phyloP scores from a whole-genome alignment of 2,888 invertebrate species.

The Hecatera dysodea region DNA sequence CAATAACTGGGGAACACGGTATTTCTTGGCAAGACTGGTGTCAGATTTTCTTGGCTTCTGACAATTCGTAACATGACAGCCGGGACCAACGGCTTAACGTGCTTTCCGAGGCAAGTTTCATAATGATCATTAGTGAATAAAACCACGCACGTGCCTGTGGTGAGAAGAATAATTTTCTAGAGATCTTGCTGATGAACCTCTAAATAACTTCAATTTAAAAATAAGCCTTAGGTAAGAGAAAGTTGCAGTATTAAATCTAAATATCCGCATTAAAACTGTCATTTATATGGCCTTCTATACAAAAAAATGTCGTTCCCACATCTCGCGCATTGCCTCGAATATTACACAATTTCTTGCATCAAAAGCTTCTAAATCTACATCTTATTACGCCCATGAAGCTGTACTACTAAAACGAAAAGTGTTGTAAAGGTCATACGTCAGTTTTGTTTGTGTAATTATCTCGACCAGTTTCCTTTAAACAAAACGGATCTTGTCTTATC shows the following conservation, averaged over 20 bases:
- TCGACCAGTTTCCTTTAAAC: slow-evolving; percentile 19
- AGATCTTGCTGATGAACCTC: slow-evolving; percentile 14
- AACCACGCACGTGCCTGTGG: slow-evolving; percentile 29
- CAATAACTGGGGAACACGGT: too few species aligned
- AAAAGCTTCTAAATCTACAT: neutral
- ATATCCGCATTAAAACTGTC: slow-evolving; percentile 8
- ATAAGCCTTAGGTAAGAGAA: slow-evolving; percentile 25
- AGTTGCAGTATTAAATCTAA: slow-evolving; percentile 25
- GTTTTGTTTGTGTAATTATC: slow-evolving; percentile 16
- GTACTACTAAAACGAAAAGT: slow-evolving; percentile 17
- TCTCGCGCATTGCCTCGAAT: neutral
- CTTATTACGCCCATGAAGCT: neutral
- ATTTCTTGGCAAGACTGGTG: too few species aligned
- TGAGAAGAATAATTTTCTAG: slow-evolving; percentile 27
- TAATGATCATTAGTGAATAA: slow-evolving; percentile 21
- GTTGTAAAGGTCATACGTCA: slow-evolving; percentile 14
- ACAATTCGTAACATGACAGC: too few species aligned
- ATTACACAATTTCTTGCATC: slow-evolving; percentile 19
- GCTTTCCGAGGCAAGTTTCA: too few species aligned
- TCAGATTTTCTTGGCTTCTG: too few species aligned
- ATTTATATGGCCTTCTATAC: slow-evolving; percentile 3
- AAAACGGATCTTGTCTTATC: slow-evolving; percentile 12
- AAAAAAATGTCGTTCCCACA: slow-evolving; percentile 25
- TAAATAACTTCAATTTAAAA: neutral
- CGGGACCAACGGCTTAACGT: too few species aligned